Evolutionary conservation across 2,113 vertebrate species (phyloP), one percentile per base, ranked within the genome.

Genomic region (Coturnix japonica): DNA sequence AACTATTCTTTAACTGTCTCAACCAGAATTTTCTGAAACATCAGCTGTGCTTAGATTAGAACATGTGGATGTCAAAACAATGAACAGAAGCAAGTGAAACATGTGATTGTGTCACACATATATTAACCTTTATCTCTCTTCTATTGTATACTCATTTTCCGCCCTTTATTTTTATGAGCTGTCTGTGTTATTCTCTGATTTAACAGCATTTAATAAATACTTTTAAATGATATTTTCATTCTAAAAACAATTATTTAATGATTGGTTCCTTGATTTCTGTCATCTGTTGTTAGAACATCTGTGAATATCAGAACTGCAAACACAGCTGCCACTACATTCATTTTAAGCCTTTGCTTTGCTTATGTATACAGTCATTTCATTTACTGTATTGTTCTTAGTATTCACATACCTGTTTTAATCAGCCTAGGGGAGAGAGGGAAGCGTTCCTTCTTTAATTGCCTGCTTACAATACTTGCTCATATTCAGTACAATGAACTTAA

Each of bases 81-180:
- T 39, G 16, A 75, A 46, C 11, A 17, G 41, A 67, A 64, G 1
- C 25, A 61, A 75, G 12, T 0, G 37, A 76, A 46, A 56, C 64
- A 8, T 70, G 6, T 31, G 81, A 44, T 6, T 30, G 11, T 67
- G 17, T 65, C 13, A 35, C 2, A 15, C 1, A 1, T 26, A 1
- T 41, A 10, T 71, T 63, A 80, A 66, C 1, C 3, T 61, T 59
- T 63, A 8, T 23, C 1, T 2, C 7, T 76, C 7, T 46, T 81
- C 11, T 47, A 51, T 4, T 64, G 12, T 54, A 3, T 35, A n/a
- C 2, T 67, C 0, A 8, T 44, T 86, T 77, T 63, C 28, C 9
- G 41, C 6, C 3, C 63, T 89, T 47, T 44, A 60, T 37, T 4
- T 15, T 63, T 5, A 30, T 41, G 6, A 64, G 64, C 43, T 60